phyloP scores from a whole-genome alignment of 2,113 vertebrate species.

The Spilogale gracilis region DNA sequence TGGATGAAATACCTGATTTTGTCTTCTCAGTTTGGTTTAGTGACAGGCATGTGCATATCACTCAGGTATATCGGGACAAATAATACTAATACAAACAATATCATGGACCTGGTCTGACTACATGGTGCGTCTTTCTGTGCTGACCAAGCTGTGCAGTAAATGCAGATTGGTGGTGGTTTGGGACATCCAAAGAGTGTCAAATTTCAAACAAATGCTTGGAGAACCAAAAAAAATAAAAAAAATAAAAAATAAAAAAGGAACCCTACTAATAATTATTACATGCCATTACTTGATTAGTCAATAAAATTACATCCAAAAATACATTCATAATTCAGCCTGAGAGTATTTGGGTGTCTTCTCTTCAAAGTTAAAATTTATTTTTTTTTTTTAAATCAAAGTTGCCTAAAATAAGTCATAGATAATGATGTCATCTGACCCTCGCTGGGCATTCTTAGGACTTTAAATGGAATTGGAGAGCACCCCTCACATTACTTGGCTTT shows the following conservation, averaged over 20 bases:
- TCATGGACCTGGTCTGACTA: background rate
- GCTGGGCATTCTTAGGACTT: constrained; percentile 57
- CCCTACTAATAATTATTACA: background rate
- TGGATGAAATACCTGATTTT: background rate
- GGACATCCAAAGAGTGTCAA: background rate
- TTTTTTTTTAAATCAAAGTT: constrained; percentile 50
- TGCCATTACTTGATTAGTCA: constrained; percentile 48
- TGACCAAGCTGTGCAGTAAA: background rate
- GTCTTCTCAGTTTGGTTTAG: background rate
- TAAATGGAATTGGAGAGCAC: constrained; percentile 72
- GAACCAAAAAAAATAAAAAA: background rate
- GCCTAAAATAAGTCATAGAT: constrained; percentile 64
- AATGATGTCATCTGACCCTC: constrained; percentile 64
- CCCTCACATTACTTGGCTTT: constrained; percentile 67
- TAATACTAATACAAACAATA: background rate
- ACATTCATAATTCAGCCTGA: constrained; percentile 63
- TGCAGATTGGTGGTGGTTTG: too few species aligned
- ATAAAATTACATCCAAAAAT: constrained; percentile 29
- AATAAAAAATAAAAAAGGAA: background rate
- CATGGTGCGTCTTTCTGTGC: background rate
- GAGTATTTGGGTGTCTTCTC: background rate
- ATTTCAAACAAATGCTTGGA: constrained; percentile 39
- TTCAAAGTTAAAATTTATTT: background rate
- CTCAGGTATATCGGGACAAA: background rate
- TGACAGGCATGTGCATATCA: background rate